phyloP scores from a whole-genome alignment of 2,888 invertebrate species.

The Zygaena filipendulae region DNA sequence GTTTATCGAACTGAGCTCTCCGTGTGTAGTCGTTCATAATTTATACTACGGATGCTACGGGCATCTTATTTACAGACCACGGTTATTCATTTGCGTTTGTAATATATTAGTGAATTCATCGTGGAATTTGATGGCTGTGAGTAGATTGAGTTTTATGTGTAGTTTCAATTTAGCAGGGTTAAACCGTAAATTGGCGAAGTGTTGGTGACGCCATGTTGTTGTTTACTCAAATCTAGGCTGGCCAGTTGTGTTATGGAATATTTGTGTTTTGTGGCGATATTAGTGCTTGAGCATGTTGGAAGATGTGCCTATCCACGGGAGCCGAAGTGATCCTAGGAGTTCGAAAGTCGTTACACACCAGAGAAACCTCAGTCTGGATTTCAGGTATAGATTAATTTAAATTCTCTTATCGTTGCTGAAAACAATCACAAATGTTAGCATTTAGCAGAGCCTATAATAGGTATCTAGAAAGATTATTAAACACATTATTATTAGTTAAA shows the following conservation, averaged over 20 bases:
- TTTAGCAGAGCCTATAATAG: too few species aligned
- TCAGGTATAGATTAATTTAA: conserved; percentile 71
- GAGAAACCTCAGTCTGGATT: conserved; percentile 89
- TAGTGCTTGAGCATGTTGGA: conserved; percentile 63
- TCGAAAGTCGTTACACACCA: conserved; percentile 72
- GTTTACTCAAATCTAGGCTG: conserved; percentile 51
- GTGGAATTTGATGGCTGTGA: conserved; percentile 8
- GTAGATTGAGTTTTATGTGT: conserved; percentile 11
- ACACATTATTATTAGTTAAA: too few species aligned
- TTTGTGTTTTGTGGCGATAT: conserved; percentile 45
- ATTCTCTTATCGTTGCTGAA: background rate
- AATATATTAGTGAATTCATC: too few species aligned
- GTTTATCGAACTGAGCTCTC: too few species aligned
- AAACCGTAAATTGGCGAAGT: conserved; percentile 21
- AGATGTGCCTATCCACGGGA: conserved; percentile 64
- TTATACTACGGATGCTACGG: too few species aligned
- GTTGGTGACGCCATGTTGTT: conserved; percentile 59
- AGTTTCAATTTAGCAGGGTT: conserved; percentile 14
- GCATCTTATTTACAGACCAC: too few species aligned
- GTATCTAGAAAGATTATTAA: too few species aligned
- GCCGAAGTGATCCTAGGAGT: conserved; percentile 45
- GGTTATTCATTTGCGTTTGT: too few species aligned
- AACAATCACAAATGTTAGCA: too few species aligned
- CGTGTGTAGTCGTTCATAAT: too few species aligned
- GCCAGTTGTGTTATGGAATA: conserved; percentile 46